Conservation (phyloP, 2,797 vertebrate species). For the Hemibagrus guttatus region DNA sequence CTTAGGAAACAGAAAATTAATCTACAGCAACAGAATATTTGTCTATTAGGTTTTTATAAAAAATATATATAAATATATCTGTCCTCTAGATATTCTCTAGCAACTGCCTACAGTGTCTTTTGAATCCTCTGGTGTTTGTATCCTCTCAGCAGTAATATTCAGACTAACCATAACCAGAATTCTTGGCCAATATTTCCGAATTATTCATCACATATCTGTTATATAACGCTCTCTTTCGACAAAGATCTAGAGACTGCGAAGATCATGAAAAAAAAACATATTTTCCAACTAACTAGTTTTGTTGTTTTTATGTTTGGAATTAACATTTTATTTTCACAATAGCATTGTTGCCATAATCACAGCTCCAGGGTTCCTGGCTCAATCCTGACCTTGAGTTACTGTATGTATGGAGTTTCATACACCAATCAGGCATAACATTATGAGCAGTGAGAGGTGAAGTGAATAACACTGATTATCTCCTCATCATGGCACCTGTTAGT, state of each 20-base stretch:
- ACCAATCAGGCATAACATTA: no score
- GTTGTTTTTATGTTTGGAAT: not conserved
- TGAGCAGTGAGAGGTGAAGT: no score
- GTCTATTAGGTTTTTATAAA: not conserved
- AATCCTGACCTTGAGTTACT: not conserved
- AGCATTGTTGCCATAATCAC: not conserved
- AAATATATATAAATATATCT: not conserved
- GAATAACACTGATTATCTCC: no score
- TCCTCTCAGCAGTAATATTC: not conserved
- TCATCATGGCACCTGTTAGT: no score
- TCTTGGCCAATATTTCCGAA: not conserved
- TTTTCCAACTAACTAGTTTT: not conserved
- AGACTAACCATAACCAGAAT: no score
- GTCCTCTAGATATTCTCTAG: not conserved
- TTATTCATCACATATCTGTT: not conserved
- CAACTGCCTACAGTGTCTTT: not conserved
- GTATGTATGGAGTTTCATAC: not conserved
- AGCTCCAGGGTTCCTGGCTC: not conserved
- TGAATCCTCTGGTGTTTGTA: not conserved
- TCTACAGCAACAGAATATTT: not conserved
- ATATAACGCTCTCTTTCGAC: not conserved
- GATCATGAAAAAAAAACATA: not conserved
- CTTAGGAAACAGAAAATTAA: not conserved
- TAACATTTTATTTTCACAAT: not conserved
- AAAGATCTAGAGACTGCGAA: not conserved